Conservation (phyloP, 2,888 invertebrate species). For the Nemotelus pantherinus region DNA sequence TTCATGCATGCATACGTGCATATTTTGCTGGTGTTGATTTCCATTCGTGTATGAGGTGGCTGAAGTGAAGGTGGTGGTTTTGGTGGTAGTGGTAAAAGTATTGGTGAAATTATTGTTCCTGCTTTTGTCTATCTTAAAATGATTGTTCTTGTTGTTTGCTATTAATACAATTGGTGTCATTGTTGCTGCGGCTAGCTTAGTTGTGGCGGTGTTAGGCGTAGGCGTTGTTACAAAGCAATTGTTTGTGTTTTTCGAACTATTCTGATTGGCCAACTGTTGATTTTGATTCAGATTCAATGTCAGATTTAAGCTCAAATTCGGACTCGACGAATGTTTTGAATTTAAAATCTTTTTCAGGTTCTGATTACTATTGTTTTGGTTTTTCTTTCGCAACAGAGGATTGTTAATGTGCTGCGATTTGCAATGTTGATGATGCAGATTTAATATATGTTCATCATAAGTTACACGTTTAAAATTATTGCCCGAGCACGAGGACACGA, state of each 20-base stretch:
- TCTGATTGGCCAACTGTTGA: slow-evolving; percentile 8
- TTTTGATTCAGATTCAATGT: background rate
- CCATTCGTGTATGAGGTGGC: slow-evolving; percentile 55
- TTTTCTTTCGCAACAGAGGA: slow-evolving; percentile 49
- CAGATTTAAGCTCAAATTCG: slow-evolving; percentile 1
- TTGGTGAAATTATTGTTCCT: slow-evolving; percentile 31
- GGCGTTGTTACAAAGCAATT: slow-evolving; percentile 7
- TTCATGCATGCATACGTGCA: slow-evolving; percentile 63
- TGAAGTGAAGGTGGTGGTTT: slow-evolving; percentile 47
- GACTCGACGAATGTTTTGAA: background rate
- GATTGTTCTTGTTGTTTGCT: slow-evolving; percentile 1
- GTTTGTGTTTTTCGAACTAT: slow-evolving; percentile 29
- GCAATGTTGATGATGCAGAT: slow-evolving; percentile 52
- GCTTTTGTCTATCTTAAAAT: background rate
- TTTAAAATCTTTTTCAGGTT: background rate
- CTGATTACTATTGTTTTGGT: slow-evolving; percentile 4
- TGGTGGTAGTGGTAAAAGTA: slow-evolving; percentile 25
- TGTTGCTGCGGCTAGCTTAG: background rate
- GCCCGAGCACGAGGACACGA: slow-evolving; percentile 53
- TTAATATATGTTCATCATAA: slow-evolving; percentile 51
- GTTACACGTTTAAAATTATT: slow-evolving; percentile 51
- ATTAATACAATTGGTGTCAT: slow-evolving; percentile 25
- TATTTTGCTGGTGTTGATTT: slow-evolving; percentile 58
- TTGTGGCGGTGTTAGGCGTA: background rate
- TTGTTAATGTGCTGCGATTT: slow-evolving; percentile 52